A percentile compares a stretch with the other conserved stretches of the same genome.
phyloP scores from a whole-genome alignment of 1,140 invertebrate genomes.

The Campoletis sonorensis region DNA sequence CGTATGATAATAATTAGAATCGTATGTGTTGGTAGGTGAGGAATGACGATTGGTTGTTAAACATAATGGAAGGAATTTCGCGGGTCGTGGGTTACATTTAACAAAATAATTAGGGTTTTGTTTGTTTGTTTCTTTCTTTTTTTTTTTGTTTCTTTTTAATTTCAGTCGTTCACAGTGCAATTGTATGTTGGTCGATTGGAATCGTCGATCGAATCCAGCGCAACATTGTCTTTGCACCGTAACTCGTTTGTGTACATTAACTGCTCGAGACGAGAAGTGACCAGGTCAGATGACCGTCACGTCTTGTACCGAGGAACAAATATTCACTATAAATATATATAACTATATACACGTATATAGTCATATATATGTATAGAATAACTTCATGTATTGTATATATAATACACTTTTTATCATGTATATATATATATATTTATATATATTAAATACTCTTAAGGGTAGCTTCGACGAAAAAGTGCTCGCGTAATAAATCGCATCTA shows the following conservation, averaged over 20 bases:
- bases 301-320: background rate
- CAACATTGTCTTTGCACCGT: slow-evolving; percentile 59
- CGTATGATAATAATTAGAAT: slow-evolving; percentile 62
- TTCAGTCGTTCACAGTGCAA: slow-evolving; percentile 65
- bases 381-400: slow-evolving; percentile 44
- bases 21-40: slow-evolving; percentile 55
- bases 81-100: slow-evolving; percentile 54
- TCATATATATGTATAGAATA: slow-evolving; percentile 47
- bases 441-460: slow-evolving; percentile 56
- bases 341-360: slow-evolving; percentile 55
- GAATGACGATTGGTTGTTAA: slow-evolving; percentile 52
- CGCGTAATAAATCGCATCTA: slow-evolving; percentile 53
- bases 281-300: too few species aligned
- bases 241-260: slow-evolving; percentile 61
- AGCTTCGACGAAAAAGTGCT: slow-evolving; percentile 55
- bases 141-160: slow-evolving; percentile 38
- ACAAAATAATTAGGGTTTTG: slow-evolving; percentile 60
- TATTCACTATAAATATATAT: too few species aligned
- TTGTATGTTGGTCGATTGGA: slow-evolving; percentile 48
- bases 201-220: slow-evolving; percentile 45
- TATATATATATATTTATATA: slow-evolving; percentile 59
- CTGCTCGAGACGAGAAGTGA: background rate
- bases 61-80: slow-evolving; percentile 39
- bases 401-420: slow-evolving; percentile 57
- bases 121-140: background rate